Evolutionary conservation across 1,140 invertebrate species (phyloP).

Genomic region (Megalonaias nervosa): DNA sequence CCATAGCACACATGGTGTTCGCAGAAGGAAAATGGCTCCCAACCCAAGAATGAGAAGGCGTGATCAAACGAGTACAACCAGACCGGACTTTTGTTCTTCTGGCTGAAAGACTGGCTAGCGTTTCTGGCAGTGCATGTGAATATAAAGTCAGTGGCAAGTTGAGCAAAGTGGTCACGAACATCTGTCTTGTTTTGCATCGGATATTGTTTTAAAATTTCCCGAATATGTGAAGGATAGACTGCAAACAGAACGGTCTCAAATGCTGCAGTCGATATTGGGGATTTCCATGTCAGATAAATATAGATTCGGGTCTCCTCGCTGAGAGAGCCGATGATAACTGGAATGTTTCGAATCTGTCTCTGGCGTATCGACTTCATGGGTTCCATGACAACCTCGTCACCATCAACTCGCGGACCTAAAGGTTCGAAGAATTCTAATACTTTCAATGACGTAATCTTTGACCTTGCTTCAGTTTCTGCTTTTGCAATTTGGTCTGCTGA

Average conservation of each 20-base stretch:
- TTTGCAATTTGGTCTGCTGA: slow-evolving; percentile 38
- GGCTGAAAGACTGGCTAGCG: slow-evolving; percentile 27
- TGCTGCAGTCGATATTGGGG: slow-evolving; percentile 16
- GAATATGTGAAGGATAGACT: slow-evolving; percentile 26
- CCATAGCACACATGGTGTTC: slow-evolving; percentile 52
- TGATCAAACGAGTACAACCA: slow-evolving; percentile 47
- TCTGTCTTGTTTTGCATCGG: slow-evolving; percentile 16
- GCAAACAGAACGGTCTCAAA: slow-evolving; percentile 39
- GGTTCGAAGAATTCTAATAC: slow-evolving; percentile 51
- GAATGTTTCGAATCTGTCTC: slow-evolving; percentile 32
- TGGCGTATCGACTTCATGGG: slow-evolving; percentile 26
- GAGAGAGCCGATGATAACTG: slow-evolving; percentile 44
- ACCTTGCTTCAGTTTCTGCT: slow-evolving; percentile 30
- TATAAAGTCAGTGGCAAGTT: slow-evolving; percentile 46
- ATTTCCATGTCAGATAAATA: slow-evolving; percentile 45
- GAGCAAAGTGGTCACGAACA: neutral
- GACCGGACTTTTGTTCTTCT: slow-evolving; percentile 10
- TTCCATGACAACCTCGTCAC: slow-evolving; percentile 34
- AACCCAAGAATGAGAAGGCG: slow-evolving; percentile 50
- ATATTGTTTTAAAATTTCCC: slow-evolving; percentile 35
- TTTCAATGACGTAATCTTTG: slow-evolving; percentile 45
- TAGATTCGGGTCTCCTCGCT: slow-evolving; percentile 48
- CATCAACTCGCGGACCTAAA: slow-evolving; percentile 50
- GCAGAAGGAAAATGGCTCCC: slow-evolving; percentile 49
- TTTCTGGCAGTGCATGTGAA: slow-evolving; percentile 45